Evolutionary conservation across 2,797 vertebrate genomes (phyloP), one percentile per base, ranked within the genome.

Genomic region (Pyrocephalus nanus): DNA sequence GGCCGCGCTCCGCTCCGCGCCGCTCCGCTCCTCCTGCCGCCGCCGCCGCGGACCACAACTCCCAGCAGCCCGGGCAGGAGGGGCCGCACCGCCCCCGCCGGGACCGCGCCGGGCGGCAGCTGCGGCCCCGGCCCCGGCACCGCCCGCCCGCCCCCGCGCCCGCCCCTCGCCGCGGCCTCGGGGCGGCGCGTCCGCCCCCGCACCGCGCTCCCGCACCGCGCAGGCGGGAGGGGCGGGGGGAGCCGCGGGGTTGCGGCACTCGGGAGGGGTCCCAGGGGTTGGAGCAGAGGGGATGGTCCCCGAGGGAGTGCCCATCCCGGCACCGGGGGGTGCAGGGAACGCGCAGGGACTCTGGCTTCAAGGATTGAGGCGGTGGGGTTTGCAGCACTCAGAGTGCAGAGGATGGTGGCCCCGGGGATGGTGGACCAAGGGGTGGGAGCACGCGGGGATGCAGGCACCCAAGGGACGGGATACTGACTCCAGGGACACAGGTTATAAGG

Each of bases 61-160:
- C 93, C 95, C 95, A 87, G 88, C 93, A 93, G 93, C 92, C 94
- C 83, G 77, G 74, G 75, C 75, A 83, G 92, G 87, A 62, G 92
- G 94, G 76, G 71, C 93, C 45, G 90, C 66, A 19, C 64, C 85
- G 60, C 66, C 64, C 40, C 83, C 75, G n/a, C 75, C 79, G 51
- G 88, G 36, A 58, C 88, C 77, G 70, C 64, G 77, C 86, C 70
- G 78, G 87, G 71, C 74, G 67, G 81, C 88, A 79, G 88, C 74
- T 85, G 74, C 88, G 88, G 88, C 57, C 76, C 82, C 70, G 55
- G 69, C 30, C 62, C 42, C 65, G 75, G 75, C 50, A 48, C 81
- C 75, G 60, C 88, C 81, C 87, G 48, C 66, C 73, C 72, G 64
- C 86, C 48, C 48, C 73, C 61, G 61, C 71, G 29, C 50, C 43